These are phyloP conservation scores for Rattus rattus DNA, from an alignment of 2,113 vertebrate species.

Conservation along the genomic window DNA sequence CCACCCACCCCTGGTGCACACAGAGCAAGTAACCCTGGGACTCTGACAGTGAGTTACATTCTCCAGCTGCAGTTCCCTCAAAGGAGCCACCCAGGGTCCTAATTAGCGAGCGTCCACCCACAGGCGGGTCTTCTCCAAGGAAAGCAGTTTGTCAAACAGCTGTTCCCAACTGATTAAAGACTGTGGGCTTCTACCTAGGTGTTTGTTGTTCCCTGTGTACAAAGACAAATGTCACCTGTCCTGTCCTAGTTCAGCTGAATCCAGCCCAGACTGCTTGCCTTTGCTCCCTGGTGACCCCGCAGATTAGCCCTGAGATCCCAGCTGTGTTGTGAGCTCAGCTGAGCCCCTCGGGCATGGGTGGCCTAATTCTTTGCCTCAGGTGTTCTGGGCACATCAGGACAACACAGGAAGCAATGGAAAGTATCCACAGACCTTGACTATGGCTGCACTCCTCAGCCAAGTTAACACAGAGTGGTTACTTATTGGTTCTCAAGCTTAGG, in stretches of 20 bases:
- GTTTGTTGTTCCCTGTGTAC: background rate
- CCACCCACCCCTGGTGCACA: no score
- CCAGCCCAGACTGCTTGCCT: background rate
- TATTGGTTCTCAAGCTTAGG: no score
- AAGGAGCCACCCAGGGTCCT: background rate
- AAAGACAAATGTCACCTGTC: constrained; percentile 19
- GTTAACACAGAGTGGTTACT: background rate
- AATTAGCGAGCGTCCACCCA: background rate
- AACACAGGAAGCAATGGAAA: background rate
- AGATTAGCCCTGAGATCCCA: background rate
- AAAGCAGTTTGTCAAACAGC: constrained; percentile 50
- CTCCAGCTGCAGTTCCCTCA: background rate
- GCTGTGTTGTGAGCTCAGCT: background rate
- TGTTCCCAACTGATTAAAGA: background rate
- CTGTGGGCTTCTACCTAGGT: background rate
- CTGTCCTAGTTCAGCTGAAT: background rate
- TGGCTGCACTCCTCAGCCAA: background rate
- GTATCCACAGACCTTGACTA: no score
- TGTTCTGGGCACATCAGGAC: background rate
- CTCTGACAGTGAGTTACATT: background rate
- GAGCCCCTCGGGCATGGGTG: background rate
- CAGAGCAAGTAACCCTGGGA: background rate
- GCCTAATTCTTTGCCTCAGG: background rate
- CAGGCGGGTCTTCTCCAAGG: background rate
- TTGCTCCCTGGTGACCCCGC: background rate